Evolutionary conservation across 2,888 invertebrate genomes (phyloP).

Genomic region (Lamellibrachia columna): DNA sequence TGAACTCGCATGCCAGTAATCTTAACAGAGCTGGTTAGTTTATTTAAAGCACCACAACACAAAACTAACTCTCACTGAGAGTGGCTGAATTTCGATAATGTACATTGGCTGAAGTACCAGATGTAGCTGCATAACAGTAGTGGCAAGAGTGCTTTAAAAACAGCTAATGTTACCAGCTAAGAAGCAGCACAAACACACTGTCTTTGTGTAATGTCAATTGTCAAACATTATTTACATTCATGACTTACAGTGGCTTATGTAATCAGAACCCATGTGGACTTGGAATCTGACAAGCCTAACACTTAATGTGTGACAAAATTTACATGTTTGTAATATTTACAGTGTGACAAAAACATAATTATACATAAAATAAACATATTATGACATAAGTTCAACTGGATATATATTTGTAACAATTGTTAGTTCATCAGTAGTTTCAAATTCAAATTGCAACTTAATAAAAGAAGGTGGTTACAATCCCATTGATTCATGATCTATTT

Average conservation of each 20-base stretch:
- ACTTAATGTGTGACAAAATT: neutral
- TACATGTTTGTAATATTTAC: neutral
- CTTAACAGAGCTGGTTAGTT: neutral
- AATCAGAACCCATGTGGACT: neutral
- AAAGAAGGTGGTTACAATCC: no score
- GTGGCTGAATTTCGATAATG: neutral
- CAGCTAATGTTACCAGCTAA: neutral
- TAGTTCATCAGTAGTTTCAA: neutral
- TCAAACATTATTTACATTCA: neutral
- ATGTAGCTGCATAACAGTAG: neutral
- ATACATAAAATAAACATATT: neutral
- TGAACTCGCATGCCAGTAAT: conserved; percentile 9
- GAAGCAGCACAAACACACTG: neutral
- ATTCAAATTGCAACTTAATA: no score
- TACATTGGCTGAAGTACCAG: neutral
- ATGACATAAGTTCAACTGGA: neutral
- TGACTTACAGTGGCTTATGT: neutral
- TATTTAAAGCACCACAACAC: no score
- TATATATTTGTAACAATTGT: neutral
- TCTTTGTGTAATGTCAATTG: neutral
- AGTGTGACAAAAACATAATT: neutral
- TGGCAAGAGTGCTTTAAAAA: neutral
- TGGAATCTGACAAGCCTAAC: neutral
- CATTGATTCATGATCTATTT: no score
- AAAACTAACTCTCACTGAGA: no score